Percentiles rank a stretch among this genome's conserved stretches.
phyloP scores from a whole-genome alignment of 2,888 invertebrate genomes.

The Eretmocerus hayati region DNA sequence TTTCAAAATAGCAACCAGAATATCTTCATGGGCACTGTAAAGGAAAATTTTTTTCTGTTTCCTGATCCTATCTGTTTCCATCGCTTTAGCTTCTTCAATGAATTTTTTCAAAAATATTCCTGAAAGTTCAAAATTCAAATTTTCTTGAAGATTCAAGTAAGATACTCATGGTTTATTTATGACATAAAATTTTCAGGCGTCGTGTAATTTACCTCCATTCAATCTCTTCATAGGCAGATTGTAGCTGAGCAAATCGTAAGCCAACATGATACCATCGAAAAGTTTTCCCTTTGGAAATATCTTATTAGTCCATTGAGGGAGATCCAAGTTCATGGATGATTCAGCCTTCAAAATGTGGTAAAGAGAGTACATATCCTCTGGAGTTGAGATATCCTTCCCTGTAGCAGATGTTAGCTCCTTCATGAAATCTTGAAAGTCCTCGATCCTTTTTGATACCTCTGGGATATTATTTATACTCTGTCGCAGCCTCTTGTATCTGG shows the following conservation, averaged over 20 bases:
- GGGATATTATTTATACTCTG: conserved; percentile 10
- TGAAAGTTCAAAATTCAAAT: too few species aligned
- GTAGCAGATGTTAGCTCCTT: conserved; percentile 23
- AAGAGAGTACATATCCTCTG: conserved; percentile 27
- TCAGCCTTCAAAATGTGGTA: conserved; percentile 40
- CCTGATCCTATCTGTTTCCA: conserved; percentile 30
- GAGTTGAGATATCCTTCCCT: conserved; percentile 23
- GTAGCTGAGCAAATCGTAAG: conserved; percentile 53
- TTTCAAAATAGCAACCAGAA: conserved; percentile 34
- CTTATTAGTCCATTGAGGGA: conserved; percentile 54
- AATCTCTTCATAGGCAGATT: conserved; percentile 49
- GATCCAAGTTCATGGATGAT: conserved; percentile 51
- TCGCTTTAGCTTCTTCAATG: conserved; percentile 14
- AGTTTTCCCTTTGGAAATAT: conserved; percentile 50
- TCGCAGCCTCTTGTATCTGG: not conserved
- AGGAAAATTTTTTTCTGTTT: conserved; percentile 37
- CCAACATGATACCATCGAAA: conserved; percentile 49
- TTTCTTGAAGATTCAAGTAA: too few species aligned
- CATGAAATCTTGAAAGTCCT: conserved; percentile 23
- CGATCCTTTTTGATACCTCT: conserved; percentile 21
- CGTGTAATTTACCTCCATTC: conserved; percentile 50
- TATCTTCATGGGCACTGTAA: conserved; percentile 35
- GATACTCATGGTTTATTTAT: too few species aligned
- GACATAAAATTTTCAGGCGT: too few species aligned
- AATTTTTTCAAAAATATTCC: conserved; percentile 37